Conservation (phyloP, 2,113 vertebrate species). For the Prochilodus magdalenae region DNA sequence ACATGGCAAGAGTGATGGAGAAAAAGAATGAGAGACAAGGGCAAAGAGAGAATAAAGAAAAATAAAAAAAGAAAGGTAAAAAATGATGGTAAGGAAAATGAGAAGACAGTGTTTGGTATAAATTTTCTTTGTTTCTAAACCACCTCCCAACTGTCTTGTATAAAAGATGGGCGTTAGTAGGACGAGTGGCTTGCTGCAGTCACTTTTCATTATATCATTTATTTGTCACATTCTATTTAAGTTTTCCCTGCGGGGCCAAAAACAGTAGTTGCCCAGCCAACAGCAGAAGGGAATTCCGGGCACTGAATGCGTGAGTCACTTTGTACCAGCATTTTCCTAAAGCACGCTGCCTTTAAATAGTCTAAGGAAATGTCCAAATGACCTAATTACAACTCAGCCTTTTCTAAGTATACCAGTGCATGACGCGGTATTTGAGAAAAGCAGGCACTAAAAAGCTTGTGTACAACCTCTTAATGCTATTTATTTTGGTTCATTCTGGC, state of each 20-base stretch:
- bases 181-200: slow-evolving; percentile 55
- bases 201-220: slow-evolving; percentile 63
- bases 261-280: slow-evolving; percentile 68
- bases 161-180: slow-evolving; percentile 49
- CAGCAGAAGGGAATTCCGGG: slow-evolving; percentile 77
- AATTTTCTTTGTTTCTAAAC: slow-evolving; percentile 16
- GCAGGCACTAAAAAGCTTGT: slow-evolving; percentile 59
- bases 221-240: slow-evolving; percentile 61
- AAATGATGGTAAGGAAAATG: not conserved
- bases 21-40: not conserved
- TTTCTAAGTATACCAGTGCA: slow-evolving; percentile 72
- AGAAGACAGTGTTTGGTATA: not conserved
- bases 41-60: not conserved
- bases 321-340: slow-evolving; percentile 75
- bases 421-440: slow-evolving; percentile 70
- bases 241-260: slow-evolving; percentile 65
- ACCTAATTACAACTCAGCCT: slow-evolving; percentile 77
- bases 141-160: slow-evolving; percentile 38
- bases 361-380: slow-evolving; percentile 77
- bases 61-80: not conserved
- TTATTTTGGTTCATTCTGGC: slow-evolving; percentile 50
- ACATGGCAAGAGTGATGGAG: slow-evolving; percentile 12
- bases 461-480: slow-evolving; percentile 54
- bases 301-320: slow-evolving; percentile 72
- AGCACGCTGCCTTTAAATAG: slow-evolving; percentile 75